Conservation (phyloP, 2,888 invertebrate species). For the Rhopalosiphum nymphaeae region DNA sequence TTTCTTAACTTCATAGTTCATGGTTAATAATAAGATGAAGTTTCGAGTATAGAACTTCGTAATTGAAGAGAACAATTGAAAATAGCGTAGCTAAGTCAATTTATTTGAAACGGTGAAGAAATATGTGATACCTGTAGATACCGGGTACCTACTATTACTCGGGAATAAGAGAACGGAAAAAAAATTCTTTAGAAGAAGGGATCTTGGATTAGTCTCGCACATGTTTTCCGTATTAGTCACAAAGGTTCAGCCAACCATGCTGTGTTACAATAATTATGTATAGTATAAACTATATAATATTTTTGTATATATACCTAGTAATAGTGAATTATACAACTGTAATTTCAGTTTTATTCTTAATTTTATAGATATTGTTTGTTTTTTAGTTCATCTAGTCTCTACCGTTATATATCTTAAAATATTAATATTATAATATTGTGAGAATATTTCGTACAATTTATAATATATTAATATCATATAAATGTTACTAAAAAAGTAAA, state of each 20-base stretch:
- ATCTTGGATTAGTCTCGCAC: slow-evolving; percentile 61
- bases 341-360: slow-evolving; percentile 41
- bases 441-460: background rate
- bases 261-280: background rate
- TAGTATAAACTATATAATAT: background rate
- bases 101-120: slow-evolving; percentile 1
- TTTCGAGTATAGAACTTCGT: slow-evolving; percentile 28
- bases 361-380: background rate
- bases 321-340: background rate
- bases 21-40: slow-evolving; percentile 17
- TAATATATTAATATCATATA: slow-evolving; percentile 15
- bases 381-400: background rate
- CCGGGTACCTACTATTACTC: background rate
- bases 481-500: slow-evolving; percentile 31
- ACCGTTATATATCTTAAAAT: background rate
- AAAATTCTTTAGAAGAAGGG: slow-evolving; percentile 36
- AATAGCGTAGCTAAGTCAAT: slow-evolving; percentile 40
- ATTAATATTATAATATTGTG: background rate
- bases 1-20: slow-evolving; percentile 22
- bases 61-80: slow-evolving; percentile 41
- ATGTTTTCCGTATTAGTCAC: slow-evolving; percentile 55
- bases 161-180: slow-evolving; percentile 24
- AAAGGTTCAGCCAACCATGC: slow-evolving; percentile 54
- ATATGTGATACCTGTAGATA: background rate
- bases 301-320: background rate